phyloP scores from a whole-genome alignment of 2,888 invertebrate genomes.

The Cheilosia vulpina region DNA sequence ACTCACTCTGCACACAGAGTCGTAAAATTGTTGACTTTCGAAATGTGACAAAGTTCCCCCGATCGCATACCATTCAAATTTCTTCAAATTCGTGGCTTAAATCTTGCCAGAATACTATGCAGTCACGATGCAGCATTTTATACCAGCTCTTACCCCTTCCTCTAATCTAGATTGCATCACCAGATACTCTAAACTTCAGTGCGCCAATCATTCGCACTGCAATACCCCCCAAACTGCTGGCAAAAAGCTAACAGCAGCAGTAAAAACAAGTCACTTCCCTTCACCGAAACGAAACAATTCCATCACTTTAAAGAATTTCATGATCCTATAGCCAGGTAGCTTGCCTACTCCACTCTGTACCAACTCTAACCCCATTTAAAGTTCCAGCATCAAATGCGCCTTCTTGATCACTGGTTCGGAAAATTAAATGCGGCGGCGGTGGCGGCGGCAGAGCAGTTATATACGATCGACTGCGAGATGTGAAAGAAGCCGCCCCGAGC shows the following conservation, averaged over 20 bases:
- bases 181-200: too few relatives aligned
- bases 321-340: conserved; percentile 3
- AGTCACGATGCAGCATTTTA: too few relatives aligned
- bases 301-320: conserved; percentile 43
- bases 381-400: conserved; percentile 27
- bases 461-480: conserved; percentile 36
- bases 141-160: too few relatives aligned
- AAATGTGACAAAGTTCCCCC: too few relatives aligned
- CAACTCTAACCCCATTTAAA: conserved; percentile 29
- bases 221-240: not conserved
- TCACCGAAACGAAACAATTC: conserved; percentile 29
- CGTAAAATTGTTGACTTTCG: too few relatives aligned
- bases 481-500: conserved; percentile 69
- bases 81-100: too few relatives aligned
- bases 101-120: too few relatives aligned
- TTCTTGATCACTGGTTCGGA: conserved; percentile 61
- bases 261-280: not conserved
- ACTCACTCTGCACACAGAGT: too few relatives aligned
- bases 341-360: not conserved
- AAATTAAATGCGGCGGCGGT: conserved; percentile 59
- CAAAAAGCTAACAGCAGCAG: too few relatives aligned
- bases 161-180: too few relatives aligned
- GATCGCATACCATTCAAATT: too few relatives aligned
- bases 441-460: conserved; percentile 35
- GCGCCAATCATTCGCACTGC: conserved; percentile 4